Conservation (phyloP, 35 echinoderm and acorn worm genomes). For the Heliocidaris erythrogramma region DNA sequence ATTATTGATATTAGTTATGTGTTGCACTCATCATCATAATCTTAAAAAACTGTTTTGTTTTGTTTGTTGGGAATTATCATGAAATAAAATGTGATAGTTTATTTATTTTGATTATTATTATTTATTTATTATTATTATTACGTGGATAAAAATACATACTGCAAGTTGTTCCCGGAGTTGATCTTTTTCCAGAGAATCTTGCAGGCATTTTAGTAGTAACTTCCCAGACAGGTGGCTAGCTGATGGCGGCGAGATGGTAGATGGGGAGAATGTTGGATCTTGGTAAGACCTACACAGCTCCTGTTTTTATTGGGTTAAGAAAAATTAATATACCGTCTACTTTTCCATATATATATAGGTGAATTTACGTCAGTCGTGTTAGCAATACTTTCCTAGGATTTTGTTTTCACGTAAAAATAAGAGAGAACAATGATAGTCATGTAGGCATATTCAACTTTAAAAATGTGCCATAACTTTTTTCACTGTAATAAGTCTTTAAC, state of each 20-base stretch:
- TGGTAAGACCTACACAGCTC: neutral
- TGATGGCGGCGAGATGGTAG: neutral
- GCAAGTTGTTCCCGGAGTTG: neutral
- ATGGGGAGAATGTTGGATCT: neutral
- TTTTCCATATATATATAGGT: neutral
- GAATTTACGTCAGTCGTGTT: neutral
- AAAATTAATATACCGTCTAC: neutral
- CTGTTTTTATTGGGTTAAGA: neutral
- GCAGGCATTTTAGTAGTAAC: neutral
- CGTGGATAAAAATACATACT: neutral
- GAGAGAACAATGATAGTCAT: neutral
- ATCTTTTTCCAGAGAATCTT: neutral
- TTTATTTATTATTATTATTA: too few relatives aligned
- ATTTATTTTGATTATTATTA: too few relatives aligned
- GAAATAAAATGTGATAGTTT: too few relatives aligned
- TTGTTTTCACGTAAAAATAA: neutral
- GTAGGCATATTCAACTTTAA: too few relatives aligned
- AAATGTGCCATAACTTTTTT: too few relatives aligned
- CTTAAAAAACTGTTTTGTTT: too few relatives aligned
- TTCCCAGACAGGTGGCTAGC: neutral
- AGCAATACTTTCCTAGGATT: neutral
- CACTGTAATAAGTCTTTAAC: too few relatives aligned
- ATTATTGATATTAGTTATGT: too few relatives aligned
- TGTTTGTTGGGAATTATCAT: too few relatives aligned
- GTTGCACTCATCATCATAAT: too few relatives aligned